A percentile compares a stretch with the other conserved stretches of the same genome.
Conservation (phyloP, 1,140 invertebrate genomes). For the Bombus affinis region DNA sequence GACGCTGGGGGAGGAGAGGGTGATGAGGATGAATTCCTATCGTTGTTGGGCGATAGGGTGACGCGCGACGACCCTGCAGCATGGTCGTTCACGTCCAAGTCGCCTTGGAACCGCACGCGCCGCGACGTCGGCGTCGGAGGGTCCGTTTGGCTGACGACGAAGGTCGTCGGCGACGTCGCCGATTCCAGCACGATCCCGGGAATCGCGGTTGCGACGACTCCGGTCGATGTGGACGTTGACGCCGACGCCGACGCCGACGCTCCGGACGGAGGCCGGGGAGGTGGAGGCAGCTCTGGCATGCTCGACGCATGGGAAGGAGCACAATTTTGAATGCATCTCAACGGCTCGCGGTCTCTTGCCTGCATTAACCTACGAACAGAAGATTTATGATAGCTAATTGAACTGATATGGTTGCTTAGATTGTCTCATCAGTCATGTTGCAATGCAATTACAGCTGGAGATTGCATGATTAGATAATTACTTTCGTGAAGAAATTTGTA, state of each 20-base stretch:
- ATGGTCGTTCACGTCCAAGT: slow-evolving; percentile 77
- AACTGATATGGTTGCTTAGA: neutral
- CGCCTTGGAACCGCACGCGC: slow-evolving; percentile 87
- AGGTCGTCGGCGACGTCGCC: slow-evolving; percentile 69
- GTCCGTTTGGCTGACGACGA: slow-evolving; percentile 63
- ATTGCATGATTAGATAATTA: neutral
- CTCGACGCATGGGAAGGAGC: slow-evolving; percentile 84
- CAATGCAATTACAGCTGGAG: neutral
- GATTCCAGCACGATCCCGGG: slow-evolving; percentile 56
- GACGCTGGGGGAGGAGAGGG: slow-evolving; percentile 78
- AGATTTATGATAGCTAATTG: neutral
- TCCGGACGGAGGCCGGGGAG: slow-evolving; percentile 71
- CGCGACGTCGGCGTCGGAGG: slow-evolving; percentile 78
- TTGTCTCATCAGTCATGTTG: neutral
- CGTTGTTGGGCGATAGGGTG: slow-evolving; percentile 75
- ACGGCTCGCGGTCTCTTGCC: slow-evolving; percentile 84
- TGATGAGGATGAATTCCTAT: slow-evolving; percentile 75
- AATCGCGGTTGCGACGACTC: slow-evolving; percentile 79
- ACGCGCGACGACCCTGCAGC: slow-evolving; percentile 69
- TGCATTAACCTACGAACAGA: slow-evolving; percentile 82
- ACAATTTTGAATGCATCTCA: slow-evolving; percentile 80
- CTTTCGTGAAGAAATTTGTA: neutral
- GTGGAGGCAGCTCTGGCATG: slow-evolving; percentile 85
- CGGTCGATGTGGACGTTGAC: slow-evolving; percentile 84
- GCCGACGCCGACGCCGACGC: slow-evolving; percentile 68